A percentile compares a stretch with the other conserved stretches of the same genome.
Evolutionary conservation across 2,797 vertebrate species (phyloP).

Genomic region (Hafferia zeledoni): DNA sequence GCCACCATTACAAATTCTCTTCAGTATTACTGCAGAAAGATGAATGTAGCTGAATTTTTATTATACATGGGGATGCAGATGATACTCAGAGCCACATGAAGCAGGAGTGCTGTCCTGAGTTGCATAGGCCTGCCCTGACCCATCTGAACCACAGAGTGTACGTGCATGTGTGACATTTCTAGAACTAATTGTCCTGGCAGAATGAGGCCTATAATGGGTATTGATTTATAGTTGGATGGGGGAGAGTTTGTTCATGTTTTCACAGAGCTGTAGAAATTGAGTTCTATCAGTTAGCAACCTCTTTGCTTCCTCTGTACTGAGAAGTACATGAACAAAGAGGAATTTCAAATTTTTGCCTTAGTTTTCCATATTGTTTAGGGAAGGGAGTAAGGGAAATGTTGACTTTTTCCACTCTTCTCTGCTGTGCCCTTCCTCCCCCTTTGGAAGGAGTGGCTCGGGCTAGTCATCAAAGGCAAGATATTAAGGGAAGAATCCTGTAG

Average conservation of each 20-base stretch:
- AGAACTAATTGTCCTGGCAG: neutral
- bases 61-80: neutral
- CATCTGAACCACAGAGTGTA: neutral
- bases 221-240: slow-evolving; percentile 5
- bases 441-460: neutral
- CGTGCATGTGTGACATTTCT: neutral
- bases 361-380: neutral
- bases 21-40: neutral
- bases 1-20: neutral
- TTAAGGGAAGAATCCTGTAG: neutral
- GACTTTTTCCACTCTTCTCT: neutral
- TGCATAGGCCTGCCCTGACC: neutral
- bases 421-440: neutral
- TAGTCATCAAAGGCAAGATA: slow-evolving; percentile 9
- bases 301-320: neutral
- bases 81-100: neutral
- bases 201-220: neutral
- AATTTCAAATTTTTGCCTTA: neutral
- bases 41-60: neutral
- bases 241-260: neutral
- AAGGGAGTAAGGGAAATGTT: neutral
- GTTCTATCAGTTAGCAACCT: neutral
- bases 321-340: neutral
- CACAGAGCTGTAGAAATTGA: neutral
- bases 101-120: neutral